These are phyloP conservation scores for Tachina fera DNA, from an alignment of 2,888 invertebrate species.

Conservation along the genomic window DNA sequence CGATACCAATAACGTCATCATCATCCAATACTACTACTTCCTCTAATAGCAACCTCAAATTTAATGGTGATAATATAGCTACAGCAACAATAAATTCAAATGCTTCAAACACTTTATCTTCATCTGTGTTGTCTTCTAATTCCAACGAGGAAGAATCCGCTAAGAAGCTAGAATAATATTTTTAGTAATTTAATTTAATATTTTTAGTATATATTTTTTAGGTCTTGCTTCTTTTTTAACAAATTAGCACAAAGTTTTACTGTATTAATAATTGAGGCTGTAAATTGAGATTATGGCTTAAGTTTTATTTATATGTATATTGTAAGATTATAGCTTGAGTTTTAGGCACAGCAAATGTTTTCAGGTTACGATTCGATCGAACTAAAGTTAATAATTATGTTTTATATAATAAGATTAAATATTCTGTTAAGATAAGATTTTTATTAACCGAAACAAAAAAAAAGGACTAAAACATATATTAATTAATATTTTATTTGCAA, in stretches of 20 bases:
- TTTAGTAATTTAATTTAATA: slow-evolving; percentile 58
- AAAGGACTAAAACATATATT: not conserved
- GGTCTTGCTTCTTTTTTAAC: slow-evolving; percentile 6
- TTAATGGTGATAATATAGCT: slow-evolving; percentile 59
- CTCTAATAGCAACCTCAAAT: slow-evolving; percentile 35
- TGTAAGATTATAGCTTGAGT: slow-evolving; percentile 2
- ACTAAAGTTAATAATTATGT: slow-evolving; percentile 2
- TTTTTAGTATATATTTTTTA: slow-evolving; percentile 21
- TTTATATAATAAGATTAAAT: not conserved
- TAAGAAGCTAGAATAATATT: slow-evolving; percentile 65
- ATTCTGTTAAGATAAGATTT: not conserved
- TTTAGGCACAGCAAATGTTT: not conserved
- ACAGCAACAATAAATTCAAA: slow-evolving; percentile 71
- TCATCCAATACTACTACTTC: slow-evolving; percentile 11
- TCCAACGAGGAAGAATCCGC: slow-evolving; percentile 37
- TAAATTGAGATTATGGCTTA: slow-evolving; percentile 54
- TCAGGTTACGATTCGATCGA: slow-evolving; percentile 34
- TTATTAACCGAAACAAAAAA: not conserved
- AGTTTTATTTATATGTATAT: slow-evolving; percentile 9
- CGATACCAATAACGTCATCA: not conserved
- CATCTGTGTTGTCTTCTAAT: slow-evolving; percentile 34
- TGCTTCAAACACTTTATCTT: slow-evolving; percentile 43
- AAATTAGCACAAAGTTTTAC: slow-evolving; percentile 33
- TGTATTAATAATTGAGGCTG: slow-evolving; percentile 45
- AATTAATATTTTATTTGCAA: not conserved